Conservation (phyloP, 2,797 vertebrate genomes). For the Luscinia luscinia region DNA sequence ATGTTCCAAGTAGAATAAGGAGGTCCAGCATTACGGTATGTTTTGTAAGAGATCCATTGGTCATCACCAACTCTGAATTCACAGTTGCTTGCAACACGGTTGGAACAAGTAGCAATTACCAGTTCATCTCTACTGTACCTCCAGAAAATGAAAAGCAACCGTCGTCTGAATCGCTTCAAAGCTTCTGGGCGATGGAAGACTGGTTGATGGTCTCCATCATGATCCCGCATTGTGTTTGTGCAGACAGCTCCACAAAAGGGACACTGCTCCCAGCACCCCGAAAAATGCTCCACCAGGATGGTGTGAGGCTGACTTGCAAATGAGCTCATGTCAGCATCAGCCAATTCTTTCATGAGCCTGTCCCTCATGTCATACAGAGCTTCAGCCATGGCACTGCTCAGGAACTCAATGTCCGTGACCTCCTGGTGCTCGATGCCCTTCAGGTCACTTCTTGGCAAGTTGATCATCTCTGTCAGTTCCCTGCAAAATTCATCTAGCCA, state of each 20-base stretch:
- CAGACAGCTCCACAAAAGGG: slow-evolving; percentile 70
- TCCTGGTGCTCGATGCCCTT: slow-evolving; percentile 61
- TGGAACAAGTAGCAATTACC: slow-evolving; percentile 42
- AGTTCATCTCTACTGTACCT: no score
- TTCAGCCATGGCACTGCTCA: slow-evolving; percentile 34
- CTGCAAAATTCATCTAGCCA: slow-evolving; percentile 75
- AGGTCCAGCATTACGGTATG: not conserved
- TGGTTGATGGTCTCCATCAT: not conserved
- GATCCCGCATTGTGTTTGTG: slow-evolving; percentile 45
- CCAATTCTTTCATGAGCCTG: accelerated
- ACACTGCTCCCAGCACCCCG: slow-evolving; percentile 68
- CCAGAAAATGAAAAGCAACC: no score
- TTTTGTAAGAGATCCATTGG: not conserved
- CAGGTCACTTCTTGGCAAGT: slow-evolving; percentile 57
- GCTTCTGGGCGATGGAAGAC: not conserved
- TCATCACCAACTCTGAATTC: accelerated
- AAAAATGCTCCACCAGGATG: slow-evolving; percentile 58
- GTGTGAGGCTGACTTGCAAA: not conserved
- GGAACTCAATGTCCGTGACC: slow-evolving; percentile 63
- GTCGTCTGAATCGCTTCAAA: no score
- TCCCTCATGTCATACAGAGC: not conserved
- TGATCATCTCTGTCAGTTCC: slow-evolving; percentile 29
- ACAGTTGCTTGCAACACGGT: not conserved
- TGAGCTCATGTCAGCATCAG: accelerated
- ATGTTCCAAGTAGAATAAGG: slow-evolving; percentile 28